Percentiles rank a stretch among this genome's conserved stretches.
Evolutionary conservation across 2,888 invertebrate genomes (phyloP).

Genomic region (Ochlodes sylvanus): DNA sequence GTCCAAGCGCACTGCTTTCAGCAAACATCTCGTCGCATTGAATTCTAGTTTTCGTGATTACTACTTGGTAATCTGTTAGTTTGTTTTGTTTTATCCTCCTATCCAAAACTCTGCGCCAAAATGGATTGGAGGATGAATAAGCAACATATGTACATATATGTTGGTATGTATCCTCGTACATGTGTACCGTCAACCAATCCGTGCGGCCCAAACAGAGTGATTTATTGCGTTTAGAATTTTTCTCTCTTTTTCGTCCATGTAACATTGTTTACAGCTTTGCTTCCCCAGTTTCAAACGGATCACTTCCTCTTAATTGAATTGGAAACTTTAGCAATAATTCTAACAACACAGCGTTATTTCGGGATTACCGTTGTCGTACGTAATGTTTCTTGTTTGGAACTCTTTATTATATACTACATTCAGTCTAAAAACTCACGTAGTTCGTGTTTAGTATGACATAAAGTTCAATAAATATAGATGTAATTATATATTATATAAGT

Average conservation of each 20-base stretch:
- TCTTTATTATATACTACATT: neutral
- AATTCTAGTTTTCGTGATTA: conserved; percentile 66
- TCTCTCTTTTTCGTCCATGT: conserved; percentile 45
- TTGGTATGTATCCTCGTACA: no score
- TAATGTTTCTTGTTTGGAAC: conserved; percentile 1
- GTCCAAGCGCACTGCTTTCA: neutral
- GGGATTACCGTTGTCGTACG: conserved; percentile 5
- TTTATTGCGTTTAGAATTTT: conserved; percentile 58
- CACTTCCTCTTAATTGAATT: conserved; percentile 35
- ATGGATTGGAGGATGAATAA: conserved; percentile 75
- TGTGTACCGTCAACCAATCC: conserved; percentile 51
- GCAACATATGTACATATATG: conserved; percentile 54
- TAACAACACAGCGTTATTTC: conserved; percentile 8
- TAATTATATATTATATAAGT: no score
- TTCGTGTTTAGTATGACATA: no score
- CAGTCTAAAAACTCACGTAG: neutral
- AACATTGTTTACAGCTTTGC: conserved; percentile 43
- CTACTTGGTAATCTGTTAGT: conserved; percentile 46
- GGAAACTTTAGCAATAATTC: conserved; percentile 33
- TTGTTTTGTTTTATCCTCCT: conserved; percentile 70
- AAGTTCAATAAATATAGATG: no score
- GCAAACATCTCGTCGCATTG: conserved; percentile 66
- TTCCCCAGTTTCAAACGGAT: conserved; percentile 32
- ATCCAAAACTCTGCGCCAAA: conserved; percentile 61
- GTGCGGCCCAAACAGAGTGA: conserved; percentile 52